Evolutionary conservation across 2,113 vertebrate species (phyloP), one percentile per base, ranked within the genome.

Genomic region (Catharus minimus): DNA sequence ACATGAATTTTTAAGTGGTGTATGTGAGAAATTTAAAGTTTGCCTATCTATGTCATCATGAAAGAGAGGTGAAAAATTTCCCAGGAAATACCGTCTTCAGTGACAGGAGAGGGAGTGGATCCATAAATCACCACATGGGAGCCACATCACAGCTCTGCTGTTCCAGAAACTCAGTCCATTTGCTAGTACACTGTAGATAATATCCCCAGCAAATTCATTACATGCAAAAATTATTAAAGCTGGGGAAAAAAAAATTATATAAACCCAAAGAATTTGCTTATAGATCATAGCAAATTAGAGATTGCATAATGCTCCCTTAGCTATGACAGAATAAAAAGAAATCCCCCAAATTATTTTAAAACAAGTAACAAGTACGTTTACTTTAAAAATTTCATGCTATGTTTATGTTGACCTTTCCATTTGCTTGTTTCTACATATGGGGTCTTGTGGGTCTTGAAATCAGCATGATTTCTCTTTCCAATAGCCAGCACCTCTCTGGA

Each of bases 401-500:
- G 6, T 55, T 65, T 84, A 44, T 30, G 5, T 27, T 67, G 36
- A 67, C 24, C 13, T 72, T 75, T 46, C 15, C 26, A 52, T 44
- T 26, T 49, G 17, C 41, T 65, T 30, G 17, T 38, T 71, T 83
- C 32, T 68, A 19, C 11, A 38, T 49, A 82, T 8, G 26, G 14
- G 50, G 11, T 23, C 38, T 76, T 72, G 47, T 1, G 1, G 13
- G 10, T 88, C 41, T 72, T 53, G 46, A 61, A 53, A 89, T 30
- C 26, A 53, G 39, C 38, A 16, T 20, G 50, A 60, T 36, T 92
- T 74, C 49, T 24, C 44, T 65, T 39, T 77, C 52, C 33, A 82
- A n/a, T 7, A 85, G 57, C 43, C 30, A 90, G 49, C 46, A 84
- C 32, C 27, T 69, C 82, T 78, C 91, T 95, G 91, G 73, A 94